A percentile compares a stretch with the other conserved stretches of the same genome.
These are phyloP conservation scores for Brachionichthys hirsutus DNA, from an alignment of 2,113 vertebrate species.

Conservation along the genomic window DNA sequence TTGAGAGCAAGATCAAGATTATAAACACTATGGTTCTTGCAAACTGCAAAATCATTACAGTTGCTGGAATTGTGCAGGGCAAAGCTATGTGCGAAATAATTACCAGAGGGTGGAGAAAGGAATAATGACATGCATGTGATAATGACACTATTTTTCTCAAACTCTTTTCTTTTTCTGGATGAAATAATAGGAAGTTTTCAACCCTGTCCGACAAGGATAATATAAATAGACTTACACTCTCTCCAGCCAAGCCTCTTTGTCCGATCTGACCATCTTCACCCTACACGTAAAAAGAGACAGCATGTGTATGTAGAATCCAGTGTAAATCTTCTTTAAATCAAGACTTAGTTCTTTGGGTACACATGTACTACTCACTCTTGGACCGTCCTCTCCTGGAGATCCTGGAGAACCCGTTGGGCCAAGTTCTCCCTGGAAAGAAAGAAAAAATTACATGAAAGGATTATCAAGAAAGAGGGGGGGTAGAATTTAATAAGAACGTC, in stretches of 20 bases:
- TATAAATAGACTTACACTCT: constrained; percentile 84
- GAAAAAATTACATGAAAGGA: constrained; percentile 25
- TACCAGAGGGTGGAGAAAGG: constrained; percentile 10
- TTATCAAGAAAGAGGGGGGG: constrained; percentile 16
- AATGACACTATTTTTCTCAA: not conserved
- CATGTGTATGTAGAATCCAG: not conserved
- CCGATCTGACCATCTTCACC: constrained; percentile 97
- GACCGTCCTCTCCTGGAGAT: constrained; percentile 92
- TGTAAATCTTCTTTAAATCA: not conserved
- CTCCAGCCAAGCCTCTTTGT: constrained; percentile 92
- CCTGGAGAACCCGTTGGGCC: constrained; percentile 91
- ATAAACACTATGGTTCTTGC: constrained; percentile 28
- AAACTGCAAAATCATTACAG: constrained; percentile 38
- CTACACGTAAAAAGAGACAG: constrained; percentile 66
- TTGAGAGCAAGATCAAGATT: constrained; percentile 28
- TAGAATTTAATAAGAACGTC: constrained; percentile 10
- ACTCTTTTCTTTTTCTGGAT: constrained; percentile 4
- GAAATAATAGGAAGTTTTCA: not conserved
- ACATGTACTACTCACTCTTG: constrained; percentile 81
- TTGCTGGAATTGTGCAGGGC: constrained; percentile 7
- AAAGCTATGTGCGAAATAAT: constrained; percentile 27
- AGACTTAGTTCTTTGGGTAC: no score
- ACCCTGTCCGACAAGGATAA: not conserved
- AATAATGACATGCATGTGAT: not conserved
- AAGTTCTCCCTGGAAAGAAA: constrained; percentile 82